These are phyloP conservation scores for Pristionchus japonicus DNA, from an alignment of 2,888 invertebrate genomes.

Conservation along the genomic window DNA sequence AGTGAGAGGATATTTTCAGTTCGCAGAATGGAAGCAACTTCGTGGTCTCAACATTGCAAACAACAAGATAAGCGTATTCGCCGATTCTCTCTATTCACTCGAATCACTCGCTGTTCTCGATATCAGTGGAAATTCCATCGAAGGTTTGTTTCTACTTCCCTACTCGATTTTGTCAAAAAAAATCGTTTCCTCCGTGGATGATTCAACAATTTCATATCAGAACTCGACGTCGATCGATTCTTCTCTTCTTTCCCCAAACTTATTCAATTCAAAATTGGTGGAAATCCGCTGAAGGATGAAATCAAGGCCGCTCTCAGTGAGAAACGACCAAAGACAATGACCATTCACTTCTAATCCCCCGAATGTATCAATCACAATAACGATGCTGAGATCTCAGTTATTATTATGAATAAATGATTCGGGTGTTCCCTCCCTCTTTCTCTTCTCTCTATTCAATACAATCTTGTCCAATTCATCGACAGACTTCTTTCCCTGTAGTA, in stretches of 20 bases:
- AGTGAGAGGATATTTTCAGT: background rate
- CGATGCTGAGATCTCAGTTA: background rate
- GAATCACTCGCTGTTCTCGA: slow-evolving; percentile 39
- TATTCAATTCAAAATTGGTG: slow-evolving; percentile 30
- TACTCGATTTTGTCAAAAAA: background rate
- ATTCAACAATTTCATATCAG: background rate
- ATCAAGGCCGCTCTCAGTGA: slow-evolving; percentile 4
- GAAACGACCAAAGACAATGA: slow-evolving; percentile 16
- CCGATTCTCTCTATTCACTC: slow-evolving; percentile 9
- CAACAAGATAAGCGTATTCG: slow-evolving; percentile 32
- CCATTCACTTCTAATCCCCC: slow-evolving; percentile 34
- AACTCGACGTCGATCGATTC: slow-evolving; percentile 23
- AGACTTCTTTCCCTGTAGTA: slow-evolving; percentile 14
- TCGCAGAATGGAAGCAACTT: slow-evolving; percentile 35
- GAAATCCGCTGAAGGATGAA: slow-evolving; percentile 37
- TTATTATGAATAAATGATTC: slow-evolving; percentile 2
- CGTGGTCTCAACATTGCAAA: slow-evolving; percentile 40
- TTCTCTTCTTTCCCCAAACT: slow-evolving; percentile 35
- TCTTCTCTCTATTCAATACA: background rate
- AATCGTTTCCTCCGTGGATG: background rate
- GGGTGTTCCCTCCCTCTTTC: slow-evolving; percentile 21
- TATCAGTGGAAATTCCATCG: slow-evolving; percentile 38
- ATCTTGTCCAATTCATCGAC: slow-evolving; percentile 28
- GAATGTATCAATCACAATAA: background rate
- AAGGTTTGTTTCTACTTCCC: background rate